These are phyloP conservation scores for Drosophila algonquin DNA, from an alignment of 2,888 invertebrate species.

Conservation along the genomic window DNA sequence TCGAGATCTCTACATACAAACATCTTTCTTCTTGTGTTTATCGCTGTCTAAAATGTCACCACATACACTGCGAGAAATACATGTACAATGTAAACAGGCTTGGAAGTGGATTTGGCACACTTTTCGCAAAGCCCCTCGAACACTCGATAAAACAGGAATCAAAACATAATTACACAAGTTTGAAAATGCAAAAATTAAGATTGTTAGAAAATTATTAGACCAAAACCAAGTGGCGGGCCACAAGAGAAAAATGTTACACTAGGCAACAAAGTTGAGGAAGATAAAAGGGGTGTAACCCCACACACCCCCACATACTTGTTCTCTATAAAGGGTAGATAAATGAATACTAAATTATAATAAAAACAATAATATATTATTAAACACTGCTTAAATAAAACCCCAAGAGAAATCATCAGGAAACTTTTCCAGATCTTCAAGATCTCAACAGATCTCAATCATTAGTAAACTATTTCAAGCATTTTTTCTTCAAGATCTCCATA, in stretches of 20 bases:
- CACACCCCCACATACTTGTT: too few species aligned
- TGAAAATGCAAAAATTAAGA: conserved; percentile 20
- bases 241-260: neutral
- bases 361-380: neutral
- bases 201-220: conserved; percentile 59
- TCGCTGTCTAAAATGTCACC: conserved; percentile 33
- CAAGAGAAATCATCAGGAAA: neutral
- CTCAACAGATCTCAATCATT: too few species aligned
- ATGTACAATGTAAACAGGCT: neutral
- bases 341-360: neutral
- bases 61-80: conserved; percentile 44
- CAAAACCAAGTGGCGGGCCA: conserved; percentile 40
- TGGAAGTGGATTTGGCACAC: neutral
- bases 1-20: conserved; percentile 17
- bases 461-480: too few species aligned
- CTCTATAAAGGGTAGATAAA: neutral
- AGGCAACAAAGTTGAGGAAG: neutral
- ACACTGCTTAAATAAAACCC: neutral
- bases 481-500: too few species aligned
- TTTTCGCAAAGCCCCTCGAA: neutral
- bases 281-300: neutral
- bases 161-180: conserved; percentile 21
- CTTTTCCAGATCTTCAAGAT: too few species aligned
- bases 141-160: conserved; percentile 24
- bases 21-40: neutral